Evolutionary conservation across 2,888 invertebrate species (phyloP), one percentile per base, ranked within the genome.

Genomic region (Hyalella azteca): DNA sequence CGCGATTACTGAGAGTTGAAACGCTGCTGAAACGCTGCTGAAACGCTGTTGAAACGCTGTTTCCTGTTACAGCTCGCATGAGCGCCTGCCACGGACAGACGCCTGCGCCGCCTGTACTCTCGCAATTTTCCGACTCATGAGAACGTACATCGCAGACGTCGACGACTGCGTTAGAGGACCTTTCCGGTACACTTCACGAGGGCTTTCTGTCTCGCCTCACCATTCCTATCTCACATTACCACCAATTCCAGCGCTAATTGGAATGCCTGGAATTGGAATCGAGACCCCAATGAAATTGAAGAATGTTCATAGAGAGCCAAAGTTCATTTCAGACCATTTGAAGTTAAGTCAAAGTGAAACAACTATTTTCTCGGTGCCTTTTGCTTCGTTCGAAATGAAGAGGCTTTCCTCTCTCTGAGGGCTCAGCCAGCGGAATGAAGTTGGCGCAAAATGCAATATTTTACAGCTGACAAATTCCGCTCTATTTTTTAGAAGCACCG

Each of bases 191-290:
- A 36, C 66, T 36, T 66, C 66, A n/a, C 36, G 32, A n/a, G n/a
- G n/a, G 36, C 66, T 66, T 19, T 29, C 66, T 29, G 66, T 66
- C 66, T 66, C 66, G 66, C 36, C 45, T 45, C 45, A 15, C 45
- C 36, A 66, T 66, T 36, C 66, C 66, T 36, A 66, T 32, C 66
- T 66, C 66, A 66, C 66, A 66, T 66, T 66, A 66, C 66, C 66
- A 66, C 66, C 66, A 66, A 66, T 66, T 66, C 66, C 36, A 66
- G 66, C 66, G 66, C 66, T 66, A 66, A 66, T 66, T 66, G 66
- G 66, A 66, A 66, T 66, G 66, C 66, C 66, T 66, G 66, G 66
- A 66, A 66, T 66, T 66, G 66, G 66, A 66, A 66, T 66, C 66
- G 66, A 66, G 66, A 66, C 66, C 66, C 66, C 66, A 66, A 66